These are phyloP conservation scores for Anthonomus grandis DNA, from an alignment of 1,140 invertebrate species.

Conservation along the genomic window DNA sequence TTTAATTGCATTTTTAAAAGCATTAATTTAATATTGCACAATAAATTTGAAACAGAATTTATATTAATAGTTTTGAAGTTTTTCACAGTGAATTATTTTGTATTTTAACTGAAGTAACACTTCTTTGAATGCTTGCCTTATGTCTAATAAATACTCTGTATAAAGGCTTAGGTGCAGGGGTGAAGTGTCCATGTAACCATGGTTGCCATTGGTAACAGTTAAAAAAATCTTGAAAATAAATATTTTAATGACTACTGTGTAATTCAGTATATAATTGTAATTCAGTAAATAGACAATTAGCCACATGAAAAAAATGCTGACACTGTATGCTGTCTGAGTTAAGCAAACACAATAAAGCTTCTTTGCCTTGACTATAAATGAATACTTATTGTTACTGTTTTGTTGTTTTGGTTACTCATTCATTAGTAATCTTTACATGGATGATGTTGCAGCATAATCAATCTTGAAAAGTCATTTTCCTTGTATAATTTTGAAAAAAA, in stretches of 20 bases:
- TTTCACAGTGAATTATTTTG: too few species aligned
- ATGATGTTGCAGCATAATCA: conserved; percentile 2
- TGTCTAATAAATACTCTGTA: too few species aligned
- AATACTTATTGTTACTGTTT: not conserved
- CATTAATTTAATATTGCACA: too few species aligned
- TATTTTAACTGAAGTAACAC: too few species aligned
- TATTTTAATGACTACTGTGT: conserved; percentile 3
- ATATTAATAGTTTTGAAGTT: too few species aligned
- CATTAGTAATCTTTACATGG: not conserved
- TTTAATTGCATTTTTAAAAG: too few species aligned
- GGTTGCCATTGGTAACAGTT: conserved; percentile 10
- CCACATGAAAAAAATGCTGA: not conserved
- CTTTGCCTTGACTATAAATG: not conserved
- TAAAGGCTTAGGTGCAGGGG: too few species aligned
- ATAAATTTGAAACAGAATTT: too few species aligned
- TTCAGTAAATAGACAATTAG: not conserved
- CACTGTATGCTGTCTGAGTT: not conserved
- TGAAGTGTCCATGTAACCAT: conserved; percentile 10
- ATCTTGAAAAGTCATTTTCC: conserved; percentile 2
- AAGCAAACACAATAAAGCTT: not conserved
- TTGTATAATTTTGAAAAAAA: conserved; percentile 1
- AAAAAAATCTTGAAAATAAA: conserved; percentile 2
- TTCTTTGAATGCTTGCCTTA: too few species aligned
- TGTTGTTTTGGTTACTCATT: not conserved
- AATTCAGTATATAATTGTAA: conserved; percentile 7